These are phyloP conservation scores for Sylvietta virens DNA, from an alignment of 2,113 vertebrate species.

Conservation along the genomic window DNA sequence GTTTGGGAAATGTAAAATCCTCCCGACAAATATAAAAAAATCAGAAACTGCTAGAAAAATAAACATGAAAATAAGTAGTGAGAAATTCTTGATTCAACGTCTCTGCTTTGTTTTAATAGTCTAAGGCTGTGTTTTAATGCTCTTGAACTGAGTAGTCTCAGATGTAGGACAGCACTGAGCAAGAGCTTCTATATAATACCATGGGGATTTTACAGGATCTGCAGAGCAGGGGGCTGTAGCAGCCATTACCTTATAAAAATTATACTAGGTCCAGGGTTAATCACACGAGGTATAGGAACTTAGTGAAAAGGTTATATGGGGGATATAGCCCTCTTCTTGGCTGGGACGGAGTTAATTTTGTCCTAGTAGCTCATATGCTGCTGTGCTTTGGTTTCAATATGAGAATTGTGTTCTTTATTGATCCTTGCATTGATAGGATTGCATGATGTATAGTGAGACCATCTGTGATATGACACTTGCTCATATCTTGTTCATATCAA, in stretches of 20 bases:
- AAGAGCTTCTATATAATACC: not conserved
- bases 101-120: not conserved
- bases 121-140: not conserved
- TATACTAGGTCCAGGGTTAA: not conserved
- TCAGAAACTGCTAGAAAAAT: not conserved
- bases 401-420: not conserved
- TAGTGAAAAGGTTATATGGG: not conserved
- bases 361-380: not conserved
- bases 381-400: not conserved
- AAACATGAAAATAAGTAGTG: not conserved
- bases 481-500: too few relatives aligned
- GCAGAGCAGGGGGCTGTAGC: not conserved
- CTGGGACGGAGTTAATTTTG: not conserved
- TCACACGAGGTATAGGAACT: rapidly evolving
- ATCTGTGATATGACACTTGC: not conserved
- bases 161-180: not conserved
- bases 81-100: not conserved
- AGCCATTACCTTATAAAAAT: not conserved
- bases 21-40: not conserved
- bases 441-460: not conserved
- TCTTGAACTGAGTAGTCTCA: not conserved
- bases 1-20: not conserved
- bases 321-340: not conserved
- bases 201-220: not conserved
- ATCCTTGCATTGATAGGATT: not conserved